Base-by-base conservation (phyloP, 2,113 vertebrate genomes). In the Leucoraja erinaceus region DNA sequence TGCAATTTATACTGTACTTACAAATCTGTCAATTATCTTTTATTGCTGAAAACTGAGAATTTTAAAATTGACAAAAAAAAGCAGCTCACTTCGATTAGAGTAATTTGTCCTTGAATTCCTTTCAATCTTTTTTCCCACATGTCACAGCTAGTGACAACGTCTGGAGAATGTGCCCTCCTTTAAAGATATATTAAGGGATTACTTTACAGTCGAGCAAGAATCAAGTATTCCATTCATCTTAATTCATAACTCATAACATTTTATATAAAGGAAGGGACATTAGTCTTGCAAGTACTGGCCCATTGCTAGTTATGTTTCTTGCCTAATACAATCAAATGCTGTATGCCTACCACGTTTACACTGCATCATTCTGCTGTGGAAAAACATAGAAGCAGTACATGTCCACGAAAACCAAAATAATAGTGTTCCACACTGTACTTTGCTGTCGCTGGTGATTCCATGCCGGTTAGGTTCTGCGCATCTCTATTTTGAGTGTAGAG, bases 51-150 rank as follows among this genome's bases (percentile, higher is more conserved):
- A n/a, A 56, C 79, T 28, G 22, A 83, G 25, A 25, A 81, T 56
- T 47, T 28, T 31, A 31, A 90, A 63, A 9, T 9, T 7, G 33
- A 2, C 16, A 4, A 66, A 25, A 22, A 47, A 72, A 28, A 72
- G 14, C 22, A 74, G 38, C 90, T 91, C 18, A 91, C 90, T 25
- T 91, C 47, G 33, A 54, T 14, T 4, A 66, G 83, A 31, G 28
- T 63, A 7, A 88, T 72, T 91, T 91, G 90, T 25, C 38, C 33
- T 54, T 91, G 90, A 91, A 91, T 91, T 91, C 68, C 90, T 74
- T 91, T 91, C 33, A 91, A 54, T 91, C 66, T 72, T 91, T 72
- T 91, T 54, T 91, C 68, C 68, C 90, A 72, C 90, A 91, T 70
- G 66, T 74, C 68, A 72, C 22, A 25, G 31, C 20, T 25, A 28